These are phyloP conservation scores for Oceanodroma leucorhoa DNA, from an alignment of 2,797 vertebrate genomes.

Conservation along the genomic window DNA sequence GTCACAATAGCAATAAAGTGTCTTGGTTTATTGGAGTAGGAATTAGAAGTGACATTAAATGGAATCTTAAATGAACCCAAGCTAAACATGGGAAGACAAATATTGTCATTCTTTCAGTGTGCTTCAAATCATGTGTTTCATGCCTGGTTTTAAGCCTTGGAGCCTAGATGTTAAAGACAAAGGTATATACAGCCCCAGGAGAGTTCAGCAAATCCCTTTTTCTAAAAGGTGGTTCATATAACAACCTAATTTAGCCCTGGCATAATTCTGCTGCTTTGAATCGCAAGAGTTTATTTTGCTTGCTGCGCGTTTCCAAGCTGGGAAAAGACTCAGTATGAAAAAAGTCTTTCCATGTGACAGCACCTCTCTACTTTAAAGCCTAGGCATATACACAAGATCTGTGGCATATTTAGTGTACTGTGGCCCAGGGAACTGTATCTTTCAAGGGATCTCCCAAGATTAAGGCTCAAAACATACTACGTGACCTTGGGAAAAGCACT, in stretches of 20 bases:
- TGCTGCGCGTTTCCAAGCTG: background rate
- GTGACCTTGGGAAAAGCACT: constrained; percentile 4
- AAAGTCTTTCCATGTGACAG: background rate
- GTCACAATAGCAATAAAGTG: background rate
- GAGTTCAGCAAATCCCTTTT: background rate
- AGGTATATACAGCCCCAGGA: background rate
- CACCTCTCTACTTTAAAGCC: background rate
- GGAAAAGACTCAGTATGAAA: background rate
- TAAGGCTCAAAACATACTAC: background rate
- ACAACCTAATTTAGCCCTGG: background rate
- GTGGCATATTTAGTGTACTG: background rate
- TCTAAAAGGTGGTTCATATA: background rate
- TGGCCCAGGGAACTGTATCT: background rate
- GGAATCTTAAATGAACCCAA: constrained; percentile 11
- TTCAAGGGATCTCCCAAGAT: background rate
- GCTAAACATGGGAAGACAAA: constrained; percentile 35
- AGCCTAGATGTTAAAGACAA: background rate
- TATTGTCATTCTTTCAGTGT: background rate
- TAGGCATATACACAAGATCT: background rate
- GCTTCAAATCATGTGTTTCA: background rate
- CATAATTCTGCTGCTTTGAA: background rate
- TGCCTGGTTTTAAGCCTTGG: background rate
- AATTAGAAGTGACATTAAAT: background rate
- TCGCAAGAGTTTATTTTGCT: background rate
- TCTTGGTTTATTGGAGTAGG: background rate